These are phyloP conservation scores for Mechanitis messenoides DNA, from an alignment of 2,888 invertebrate species.

Conservation along the genomic window DNA sequence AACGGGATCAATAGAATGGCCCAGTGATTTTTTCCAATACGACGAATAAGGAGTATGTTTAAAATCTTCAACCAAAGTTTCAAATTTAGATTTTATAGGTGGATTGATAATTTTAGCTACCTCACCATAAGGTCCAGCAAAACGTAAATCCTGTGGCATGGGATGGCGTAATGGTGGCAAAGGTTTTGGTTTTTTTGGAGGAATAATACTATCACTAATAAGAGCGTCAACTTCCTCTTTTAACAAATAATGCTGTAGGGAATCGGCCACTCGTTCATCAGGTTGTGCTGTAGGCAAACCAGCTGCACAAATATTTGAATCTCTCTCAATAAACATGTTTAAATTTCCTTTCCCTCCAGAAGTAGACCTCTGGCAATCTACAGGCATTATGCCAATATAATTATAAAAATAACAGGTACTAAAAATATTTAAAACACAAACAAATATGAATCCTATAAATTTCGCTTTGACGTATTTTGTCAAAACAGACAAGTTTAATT, in stretches of 20 bases:
- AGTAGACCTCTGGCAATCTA: conserved; percentile 49
- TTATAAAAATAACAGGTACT: conserved; percentile 2
- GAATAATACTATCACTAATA: conserved; percentile 53
- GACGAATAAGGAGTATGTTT: conserved; percentile 57
- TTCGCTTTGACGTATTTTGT: conserved; percentile 8
- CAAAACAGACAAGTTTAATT: neutral
- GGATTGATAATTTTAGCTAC: conserved; percentile 49
- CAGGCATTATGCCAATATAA: conserved; percentile 41
- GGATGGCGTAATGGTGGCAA: conserved; percentile 51
- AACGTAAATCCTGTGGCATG: conserved; percentile 45
- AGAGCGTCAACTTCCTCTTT: conserved; percentile 62
- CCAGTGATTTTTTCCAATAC: conserved; percentile 58
- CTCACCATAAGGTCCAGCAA: conserved; percentile 44
- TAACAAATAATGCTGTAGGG: conserved; percentile 52
- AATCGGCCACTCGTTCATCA: conserved; percentile 41
- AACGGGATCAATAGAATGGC: conserved; percentile 44
- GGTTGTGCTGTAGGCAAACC: conserved; percentile 56
- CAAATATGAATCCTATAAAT: neutral
- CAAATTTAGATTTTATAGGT: conserved; percentile 53
- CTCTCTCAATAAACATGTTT: conserved; percentile 58
- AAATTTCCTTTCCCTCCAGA: conserved; percentile 62
- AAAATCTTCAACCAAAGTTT: conserved; percentile 52
- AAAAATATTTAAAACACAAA: neutral
- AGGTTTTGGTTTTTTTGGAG: conserved; percentile 44
- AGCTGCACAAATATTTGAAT: conserved; percentile 57